These are phyloP conservation scores for Halotydeus destructor DNA, from an alignment of 1,140 invertebrate species.

Conservation along the genomic window DNA sequence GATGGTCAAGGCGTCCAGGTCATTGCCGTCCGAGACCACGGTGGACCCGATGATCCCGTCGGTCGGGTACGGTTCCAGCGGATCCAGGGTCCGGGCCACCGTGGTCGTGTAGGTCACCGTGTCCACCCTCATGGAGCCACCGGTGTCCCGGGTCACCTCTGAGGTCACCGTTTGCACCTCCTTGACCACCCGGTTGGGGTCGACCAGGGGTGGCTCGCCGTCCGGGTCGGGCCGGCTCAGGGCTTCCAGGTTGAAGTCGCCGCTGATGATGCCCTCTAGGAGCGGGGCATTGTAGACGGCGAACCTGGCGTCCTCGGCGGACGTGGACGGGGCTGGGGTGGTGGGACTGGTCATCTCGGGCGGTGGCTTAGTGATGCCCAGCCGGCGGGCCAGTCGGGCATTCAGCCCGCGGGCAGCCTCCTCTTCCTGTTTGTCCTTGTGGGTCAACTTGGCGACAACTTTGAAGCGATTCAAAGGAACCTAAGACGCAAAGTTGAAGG, in stretches of 20 bases:
- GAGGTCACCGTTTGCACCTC: slow-evolving; percentile 17
- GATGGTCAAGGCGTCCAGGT: slow-evolving; percentile 8
- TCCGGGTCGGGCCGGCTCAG: not conserved
- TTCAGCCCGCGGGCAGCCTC: slow-evolving; percentile 4
- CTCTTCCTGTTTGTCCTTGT: slow-evolving; percentile 2
- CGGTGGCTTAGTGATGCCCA: slow-evolving; percentile 5
- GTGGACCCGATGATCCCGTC: slow-evolving; percentile 8
- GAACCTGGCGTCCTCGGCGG: not conserved
- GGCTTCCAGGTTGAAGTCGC: not conserved
- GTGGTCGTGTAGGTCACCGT: slow-evolving; percentile 32
- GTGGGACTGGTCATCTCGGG: slow-evolving; percentile 8
- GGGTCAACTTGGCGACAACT: slow-evolving; percentile 13
- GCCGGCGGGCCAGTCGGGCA: slow-evolving; percentile 7
- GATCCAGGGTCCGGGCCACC: slow-evolving; percentile 61
- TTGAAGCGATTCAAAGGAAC: slow-evolving; percentile 19
- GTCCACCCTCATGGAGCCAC: slow-evolving; percentile 15
- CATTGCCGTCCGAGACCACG: slow-evolving; percentile 8
- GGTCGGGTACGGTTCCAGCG: slow-evolving; percentile 31
- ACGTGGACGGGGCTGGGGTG: not conserved
- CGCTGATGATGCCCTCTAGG: not conserved
- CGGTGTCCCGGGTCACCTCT: slow-evolving; percentile 17
- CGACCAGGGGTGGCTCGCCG: slow-evolving; percentile 9
- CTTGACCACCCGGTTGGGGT: slow-evolving; percentile 16
- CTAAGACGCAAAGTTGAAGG: slow-evolving; percentile 10
- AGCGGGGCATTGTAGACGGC: too few relatives aligned